Base-by-base conservation (phyloP, 1,140 invertebrate species). In the Temnothorax nylanderi region DNA sequence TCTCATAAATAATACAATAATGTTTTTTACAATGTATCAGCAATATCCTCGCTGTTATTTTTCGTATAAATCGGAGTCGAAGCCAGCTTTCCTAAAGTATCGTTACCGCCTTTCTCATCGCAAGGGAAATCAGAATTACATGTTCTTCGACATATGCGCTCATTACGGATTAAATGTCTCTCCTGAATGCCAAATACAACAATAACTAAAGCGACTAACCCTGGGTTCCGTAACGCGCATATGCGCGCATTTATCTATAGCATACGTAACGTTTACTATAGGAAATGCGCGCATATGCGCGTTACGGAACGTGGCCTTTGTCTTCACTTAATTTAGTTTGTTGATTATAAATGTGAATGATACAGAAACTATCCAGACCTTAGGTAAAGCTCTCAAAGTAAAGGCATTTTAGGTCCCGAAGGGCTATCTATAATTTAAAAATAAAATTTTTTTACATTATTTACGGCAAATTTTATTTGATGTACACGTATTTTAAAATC, bases 91-190 rank as follows among this genome's bases (percentile, higher is more conserved):
- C 97, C 97, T 0, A 91, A 72, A 21, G 90, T 97, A 5, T 78
- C 92, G 5, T 78, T 95, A 8, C 97, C 97, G 0, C 94, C 95
- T 0, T 97, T 97, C 78, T 92, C 94, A 1, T 95, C 96, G 0
- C 93, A 91, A 3, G 88, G 95, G 95, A 10, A 97, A 97, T 89
- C 90, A 94, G 4, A 97, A 97, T 0, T 96, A 96, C 41, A 95
- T 93, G 2, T 96, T 97, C 26, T 41, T 92, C 0, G 96, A 97
- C 13, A 97, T 98, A 95, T 94, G 97, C n/a, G 90, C 95, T 1
- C 96, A 97, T 86, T 94, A 98, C 16, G 96, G 97, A 16, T 95
- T 96, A 5, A 97, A 97, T n/a, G 26, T 26, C 26, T 26, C 26
- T 26, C 26, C 26, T 26, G 26, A 26, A 26, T 26, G 26, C 26